Evolutionary conservation across 2,888 invertebrate genomes (phyloP), one percentile per base, ranked within the genome.

Genomic region (Smittia aterrima): DNA sequence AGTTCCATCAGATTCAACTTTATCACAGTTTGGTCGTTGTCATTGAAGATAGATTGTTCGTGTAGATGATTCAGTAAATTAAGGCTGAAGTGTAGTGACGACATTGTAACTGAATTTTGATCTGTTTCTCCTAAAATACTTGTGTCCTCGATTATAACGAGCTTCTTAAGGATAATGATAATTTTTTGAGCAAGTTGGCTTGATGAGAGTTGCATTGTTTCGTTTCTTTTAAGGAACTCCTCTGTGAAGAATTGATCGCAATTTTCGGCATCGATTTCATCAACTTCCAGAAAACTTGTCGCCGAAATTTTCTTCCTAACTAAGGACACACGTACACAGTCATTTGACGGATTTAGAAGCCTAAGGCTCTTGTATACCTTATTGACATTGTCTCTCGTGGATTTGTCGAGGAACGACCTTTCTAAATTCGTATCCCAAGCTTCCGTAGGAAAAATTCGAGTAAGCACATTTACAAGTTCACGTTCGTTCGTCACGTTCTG

Each of bases 371-470:
- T 53, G n/a, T 53, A 67, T 1, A 67, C 27, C 13, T 20, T n/a
- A 7, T 53, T 53, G 0, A 53, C 1, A 1, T 67, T 38, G 20
- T 66, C 20, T 24, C n/a, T n/a, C 18, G 74, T 25, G 6, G 38
- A 32, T 7, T n/a, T 16, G 2, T 11, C 32, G 9, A 32, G 1
- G 25, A 47, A 71, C n/a, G 58, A 20, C 1, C 75, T 76, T 54
- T 78, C 76, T 1, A 76, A 9, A 47, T 24, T 74, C 18, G 78
- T 75, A 64, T 80, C 79, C 83, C 83, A 83, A 25, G 79, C 79
- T 75, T 81, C 80, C 75, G 81, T 81, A 47, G 83, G 83, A 76
- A 83, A 83, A 54, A 83, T 77, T 77, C 82, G 82, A 18, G 82
- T 80, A 76, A 83, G 80, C 54, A 83, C 76, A 54, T 76, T 80